Percentiles rank a stretch among this genome's conserved stretches.
Evolutionary conservation across 53 echinoderm and acorn worm species (phyloP).

Genomic region (Holothuria leucospilota): DNA sequence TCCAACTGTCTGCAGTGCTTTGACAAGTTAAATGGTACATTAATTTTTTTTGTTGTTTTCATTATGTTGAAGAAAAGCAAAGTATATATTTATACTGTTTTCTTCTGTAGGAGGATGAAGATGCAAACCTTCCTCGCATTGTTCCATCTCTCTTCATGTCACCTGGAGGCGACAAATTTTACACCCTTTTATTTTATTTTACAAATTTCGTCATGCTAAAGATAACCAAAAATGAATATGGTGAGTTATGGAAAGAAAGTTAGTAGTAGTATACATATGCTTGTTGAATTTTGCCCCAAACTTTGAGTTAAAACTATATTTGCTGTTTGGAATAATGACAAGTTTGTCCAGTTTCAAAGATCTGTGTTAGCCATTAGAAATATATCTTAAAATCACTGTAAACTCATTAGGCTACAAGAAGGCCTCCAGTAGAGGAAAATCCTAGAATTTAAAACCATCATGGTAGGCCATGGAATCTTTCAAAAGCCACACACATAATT

Average conservation of each 20-base stretch:
- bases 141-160: slow-evolving; percentile 97
- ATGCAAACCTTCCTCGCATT: slow-evolving; percentile 87
- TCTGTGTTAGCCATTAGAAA: too few relatives aligned
- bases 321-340: neutral
- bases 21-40: too few relatives aligned
- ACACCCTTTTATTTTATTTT: slow-evolving; percentile 84
- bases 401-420: too few relatives aligned
- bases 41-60: too few relatives aligned
- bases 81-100: neutral
- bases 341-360: too few relatives aligned
- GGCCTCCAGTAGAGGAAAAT: too few relatives aligned
- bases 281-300: neutral
- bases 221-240: slow-evolving; percentile 72
- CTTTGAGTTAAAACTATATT: neutral
- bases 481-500: too few relatives aligned
- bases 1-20: too few relatives aligned
- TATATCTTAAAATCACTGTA: too few relatives aligned
- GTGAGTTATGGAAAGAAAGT: slow-evolving; percentile 51
- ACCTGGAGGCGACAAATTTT: slow-evolving; percentile 93
- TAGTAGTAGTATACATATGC: neutral
- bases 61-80: too few relatives aligned
- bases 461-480: too few relatives aligned
- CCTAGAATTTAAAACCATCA: too few relatives aligned
- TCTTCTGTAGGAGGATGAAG: slow-evolving; percentile 74
- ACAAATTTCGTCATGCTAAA: slow-evolving; percentile 76